A percentile compares a stretch with the other conserved stretches of the same genome.
phyloP scores from a whole-genome alignment of 2,113 vertebrate species.

The Lophochroa leadbeateri region DNA sequence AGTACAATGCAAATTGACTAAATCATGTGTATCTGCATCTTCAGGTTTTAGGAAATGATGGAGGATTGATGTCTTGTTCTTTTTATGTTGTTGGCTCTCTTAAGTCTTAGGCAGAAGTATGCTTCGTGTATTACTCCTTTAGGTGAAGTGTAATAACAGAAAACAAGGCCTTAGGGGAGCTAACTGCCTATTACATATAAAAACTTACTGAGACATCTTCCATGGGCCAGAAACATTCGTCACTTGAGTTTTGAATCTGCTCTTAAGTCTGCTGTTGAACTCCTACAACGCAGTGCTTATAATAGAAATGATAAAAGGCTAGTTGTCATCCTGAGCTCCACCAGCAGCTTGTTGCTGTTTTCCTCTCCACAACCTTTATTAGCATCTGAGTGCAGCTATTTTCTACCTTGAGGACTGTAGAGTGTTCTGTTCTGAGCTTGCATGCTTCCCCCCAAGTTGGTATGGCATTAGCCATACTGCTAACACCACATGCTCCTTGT shows the following conservation, averaged over 20 bases:
- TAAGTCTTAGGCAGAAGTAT: not conserved
- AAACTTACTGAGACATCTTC: not conserved
- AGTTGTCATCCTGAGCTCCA: not conserved
- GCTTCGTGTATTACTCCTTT: not conserved
- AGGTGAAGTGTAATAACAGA: not conserved
- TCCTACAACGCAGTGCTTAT: not conserved
- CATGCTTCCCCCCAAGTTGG: not conserved
- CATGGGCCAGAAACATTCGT: not conserved
- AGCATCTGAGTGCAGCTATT: not conserved
- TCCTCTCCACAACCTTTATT: not conserved
- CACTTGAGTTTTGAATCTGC: not conserved
- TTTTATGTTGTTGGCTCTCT: not conserved
- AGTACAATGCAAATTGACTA: not conserved
- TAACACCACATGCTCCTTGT: not conserved
- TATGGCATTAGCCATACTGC: not conserved
- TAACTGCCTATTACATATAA: not conserved
- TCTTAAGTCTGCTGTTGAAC: not conserved
- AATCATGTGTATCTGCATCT: not conserved
- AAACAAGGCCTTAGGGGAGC: not conserved
- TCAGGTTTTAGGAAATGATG: not conserved
- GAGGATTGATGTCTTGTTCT: not conserved
- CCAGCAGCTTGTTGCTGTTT: not conserved
- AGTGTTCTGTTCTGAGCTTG: not conserved
- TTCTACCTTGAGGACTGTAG: not conserved
- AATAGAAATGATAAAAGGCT: not conserved